Percentiles rank a stretch among this genome's conserved stretches.
These are phyloP conservation scores for Dufourea novaeangliae DNA, from an alignment of 1,140 invertebrate species.

Conservation along the genomic window DNA sequence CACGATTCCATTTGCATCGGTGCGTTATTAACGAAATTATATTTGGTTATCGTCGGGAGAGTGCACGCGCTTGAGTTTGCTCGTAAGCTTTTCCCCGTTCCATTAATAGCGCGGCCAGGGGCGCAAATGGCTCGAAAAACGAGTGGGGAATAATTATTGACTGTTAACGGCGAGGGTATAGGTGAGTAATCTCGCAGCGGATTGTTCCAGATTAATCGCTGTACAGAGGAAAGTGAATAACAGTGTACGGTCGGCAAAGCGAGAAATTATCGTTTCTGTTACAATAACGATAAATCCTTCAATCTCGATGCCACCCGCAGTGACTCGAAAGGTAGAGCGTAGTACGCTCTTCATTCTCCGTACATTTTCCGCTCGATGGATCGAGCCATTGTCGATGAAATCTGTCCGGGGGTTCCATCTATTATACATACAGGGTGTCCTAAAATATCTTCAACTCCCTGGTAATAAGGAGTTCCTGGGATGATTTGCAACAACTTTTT, in stretches of 20 bases:
- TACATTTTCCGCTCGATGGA: background rate
- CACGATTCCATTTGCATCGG: slow-evolving; percentile 36
- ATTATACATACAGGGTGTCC: too few relatives aligned
- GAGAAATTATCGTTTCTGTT: background rate
- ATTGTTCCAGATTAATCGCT: background rate
- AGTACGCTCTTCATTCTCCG: background rate
- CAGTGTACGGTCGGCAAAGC: background rate
- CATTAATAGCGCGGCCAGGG: slow-evolving; percentile 22
- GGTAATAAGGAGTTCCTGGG: too few relatives aligned
- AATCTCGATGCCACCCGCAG: background rate
- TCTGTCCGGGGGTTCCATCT: too few relatives aligned
- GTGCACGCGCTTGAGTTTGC: background rate
- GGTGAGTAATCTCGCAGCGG: background rate
- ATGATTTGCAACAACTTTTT: too few relatives aligned
- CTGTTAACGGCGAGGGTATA: too few relatives aligned
- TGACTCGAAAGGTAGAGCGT: background rate
- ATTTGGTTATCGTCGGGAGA: slow-evolving; percentile 8
- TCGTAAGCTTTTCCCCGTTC: background rate
- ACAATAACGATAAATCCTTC: background rate
- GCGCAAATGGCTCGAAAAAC: slow-evolving; percentile 5
- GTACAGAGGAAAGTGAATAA: background rate
- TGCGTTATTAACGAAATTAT: slow-evolving; percentile 51
- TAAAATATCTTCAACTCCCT: too few relatives aligned
- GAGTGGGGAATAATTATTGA: slow-evolving; percentile 1
- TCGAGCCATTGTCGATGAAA: background rate